Conservation (phyloP, 1,140 invertebrate genomes). For the Dendroctonus ponderosae region DNA sequence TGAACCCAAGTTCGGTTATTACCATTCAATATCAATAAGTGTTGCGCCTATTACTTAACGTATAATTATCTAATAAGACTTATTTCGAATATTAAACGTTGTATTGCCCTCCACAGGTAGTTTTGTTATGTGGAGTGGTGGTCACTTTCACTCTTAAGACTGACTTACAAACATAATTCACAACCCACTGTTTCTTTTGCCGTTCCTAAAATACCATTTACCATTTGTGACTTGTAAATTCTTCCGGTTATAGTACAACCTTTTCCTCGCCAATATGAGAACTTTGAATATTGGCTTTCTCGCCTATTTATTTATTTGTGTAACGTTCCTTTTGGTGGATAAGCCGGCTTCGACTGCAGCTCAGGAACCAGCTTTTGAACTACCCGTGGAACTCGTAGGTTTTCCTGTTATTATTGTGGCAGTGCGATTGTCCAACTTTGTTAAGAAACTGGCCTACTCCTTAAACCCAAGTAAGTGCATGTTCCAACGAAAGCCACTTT, state of each 20-base stretch:
- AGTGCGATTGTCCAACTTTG: constrained; percentile 76
- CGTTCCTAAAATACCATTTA: constrained; percentile 12
- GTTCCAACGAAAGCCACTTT: no score
- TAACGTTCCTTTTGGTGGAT: constrained; percentile 27
- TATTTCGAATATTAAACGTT: constrained; percentile 32
- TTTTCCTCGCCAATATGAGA: constrained; percentile 16
- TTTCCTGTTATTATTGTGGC: constrained; percentile 80
- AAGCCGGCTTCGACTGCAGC: constrained; percentile 44
- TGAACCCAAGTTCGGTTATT: neutral
- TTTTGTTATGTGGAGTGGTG: constrained; percentile 38
- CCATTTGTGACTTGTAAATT: neutral
- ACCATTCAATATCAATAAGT: neutral
- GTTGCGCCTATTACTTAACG: constrained; percentile 3
- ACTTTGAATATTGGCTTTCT: constrained; percentile 12
- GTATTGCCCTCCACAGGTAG: constrained; percentile 18
- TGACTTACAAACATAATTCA: constrained; percentile 26
- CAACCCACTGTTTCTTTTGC: constrained; percentile 27
- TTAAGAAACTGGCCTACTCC: constrained; percentile 79
- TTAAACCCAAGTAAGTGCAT: constrained; percentile 73
- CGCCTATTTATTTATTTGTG: constrained; percentile 12
- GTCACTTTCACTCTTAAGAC: constrained; percentile 43
- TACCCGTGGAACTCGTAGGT: constrained; percentile 77
- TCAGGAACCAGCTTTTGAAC: constrained; percentile 65
- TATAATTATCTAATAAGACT: constrained; percentile 27
- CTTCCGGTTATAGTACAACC: constrained; percentile 1